Percentiles rank a stretch among this genome's conserved stretches.
phyloP scores from a whole-genome alignment of 2,797 vertebrate genomes.

The Phylloscopus collybita region DNA sequence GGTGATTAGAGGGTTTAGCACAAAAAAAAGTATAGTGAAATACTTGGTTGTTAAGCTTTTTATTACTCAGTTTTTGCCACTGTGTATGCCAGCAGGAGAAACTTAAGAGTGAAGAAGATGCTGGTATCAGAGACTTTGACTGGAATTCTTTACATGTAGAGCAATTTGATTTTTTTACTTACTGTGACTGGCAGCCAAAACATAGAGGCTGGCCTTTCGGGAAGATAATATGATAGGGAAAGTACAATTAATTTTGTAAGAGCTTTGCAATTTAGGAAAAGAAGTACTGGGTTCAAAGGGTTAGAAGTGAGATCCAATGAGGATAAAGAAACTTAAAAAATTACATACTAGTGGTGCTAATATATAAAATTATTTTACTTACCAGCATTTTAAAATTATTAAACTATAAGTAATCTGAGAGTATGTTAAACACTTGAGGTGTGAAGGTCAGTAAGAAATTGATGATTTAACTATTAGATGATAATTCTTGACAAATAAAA shows the following conservation, averaged over 20 bases:
- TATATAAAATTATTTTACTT: neutral
- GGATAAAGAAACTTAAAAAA: neutral
- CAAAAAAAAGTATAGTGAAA: neutral
- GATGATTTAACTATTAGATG: neutral
- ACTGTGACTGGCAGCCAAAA: neutral
- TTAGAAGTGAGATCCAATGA: neutral
- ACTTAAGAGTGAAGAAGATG: neutral
- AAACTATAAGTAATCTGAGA: neutral
- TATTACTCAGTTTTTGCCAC: neutral
- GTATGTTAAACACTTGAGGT: neutral
- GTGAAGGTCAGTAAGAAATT: neutral
- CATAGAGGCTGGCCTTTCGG: neutral
- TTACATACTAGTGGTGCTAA: neutral
- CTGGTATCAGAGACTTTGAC: neutral
- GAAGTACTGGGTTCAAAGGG: neutral
- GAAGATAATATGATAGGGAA: neutral
- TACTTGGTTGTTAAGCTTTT: constrained; percentile 16
- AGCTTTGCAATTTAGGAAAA: neutral
- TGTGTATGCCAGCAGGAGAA: neutral
- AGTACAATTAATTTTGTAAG: neutral
- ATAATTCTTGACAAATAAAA: neutral
- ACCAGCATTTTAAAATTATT: neutral
- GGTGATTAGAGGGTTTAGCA: constrained; percentile 25
- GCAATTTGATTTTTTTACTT: neutral
- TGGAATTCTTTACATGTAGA: neutral